Percentiles rank a stretch among this genome's conserved stretches.
Conservation (phyloP, 2,797 vertebrate species). For the Takifugu rubripes region DNA sequence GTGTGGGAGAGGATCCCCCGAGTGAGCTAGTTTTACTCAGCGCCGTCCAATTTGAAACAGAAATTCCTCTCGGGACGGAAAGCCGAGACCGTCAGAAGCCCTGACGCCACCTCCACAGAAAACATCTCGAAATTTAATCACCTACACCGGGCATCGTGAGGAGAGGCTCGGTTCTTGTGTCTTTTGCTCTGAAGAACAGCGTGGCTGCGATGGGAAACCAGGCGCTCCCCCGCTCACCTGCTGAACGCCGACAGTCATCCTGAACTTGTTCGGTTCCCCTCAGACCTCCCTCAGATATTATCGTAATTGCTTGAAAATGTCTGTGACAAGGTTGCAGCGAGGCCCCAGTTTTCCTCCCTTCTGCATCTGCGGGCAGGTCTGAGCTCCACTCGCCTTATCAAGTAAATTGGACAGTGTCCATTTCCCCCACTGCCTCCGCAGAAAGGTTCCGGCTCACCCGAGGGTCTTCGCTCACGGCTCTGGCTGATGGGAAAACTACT, state of each 20-base stretch:
- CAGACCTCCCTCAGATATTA: slow-evolving; percentile 35
- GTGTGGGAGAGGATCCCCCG: slow-evolving; percentile 49
- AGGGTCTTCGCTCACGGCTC: slow-evolving; percentile 64
- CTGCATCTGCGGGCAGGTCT: slow-evolving; percentile 64
- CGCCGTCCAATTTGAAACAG: slow-evolving; percentile 60
- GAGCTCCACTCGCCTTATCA: slow-evolving; percentile 72
- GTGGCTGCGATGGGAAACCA: background rate
- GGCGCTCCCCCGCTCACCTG: background rate
- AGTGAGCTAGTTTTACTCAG: slow-evolving; percentile 56
- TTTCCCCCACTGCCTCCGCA: slow-evolving; percentile 61
- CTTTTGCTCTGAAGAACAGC: too few species aligned
- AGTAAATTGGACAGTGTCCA: slow-evolving; percentile 76
- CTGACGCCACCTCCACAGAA: slow-evolving; percentile 7
- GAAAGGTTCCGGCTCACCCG: slow-evolving; percentile 71
- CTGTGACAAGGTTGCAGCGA: background rate
- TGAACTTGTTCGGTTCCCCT: slow-evolving; percentile 25
- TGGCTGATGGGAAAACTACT: slow-evolving; percentile 76
- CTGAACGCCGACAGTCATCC: slow-evolving; percentile 21
- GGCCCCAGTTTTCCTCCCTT: slow-evolving; percentile 25
- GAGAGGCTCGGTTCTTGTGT: slow-evolving; percentile 21
- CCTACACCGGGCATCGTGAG: slow-evolving; percentile 30
- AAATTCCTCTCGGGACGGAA: slow-evolving; percentile 49
- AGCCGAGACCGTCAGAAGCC: slow-evolving; percentile 45
- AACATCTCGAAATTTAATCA: slow-evolving; percentile 54
- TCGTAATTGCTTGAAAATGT: slow-evolving; percentile 30